phyloP scores from a whole-genome alignment of 2,797 vertebrate genomes.

The Pseudocheirus occidentalis region DNA sequence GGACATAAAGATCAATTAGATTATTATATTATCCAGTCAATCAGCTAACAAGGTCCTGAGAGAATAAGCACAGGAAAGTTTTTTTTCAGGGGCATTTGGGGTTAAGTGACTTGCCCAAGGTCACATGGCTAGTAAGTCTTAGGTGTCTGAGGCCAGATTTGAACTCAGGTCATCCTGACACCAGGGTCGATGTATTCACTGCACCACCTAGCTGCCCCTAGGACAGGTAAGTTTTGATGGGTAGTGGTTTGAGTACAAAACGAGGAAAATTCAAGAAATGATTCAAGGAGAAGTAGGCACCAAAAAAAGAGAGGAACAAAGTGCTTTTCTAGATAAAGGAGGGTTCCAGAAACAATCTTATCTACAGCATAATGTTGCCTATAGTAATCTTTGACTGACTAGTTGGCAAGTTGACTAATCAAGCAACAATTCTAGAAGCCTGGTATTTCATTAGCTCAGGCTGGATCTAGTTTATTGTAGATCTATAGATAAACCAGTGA shows the following conservation, averaged over 20 bases:
- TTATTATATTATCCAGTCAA: slow-evolving; percentile 1
- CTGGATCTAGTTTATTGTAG: background rate
- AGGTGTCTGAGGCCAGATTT: too few relatives aligned
- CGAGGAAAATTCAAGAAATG: background rate
- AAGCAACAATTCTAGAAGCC: background rate
- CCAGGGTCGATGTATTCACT: too few relatives aligned
- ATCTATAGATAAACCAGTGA: background rate
- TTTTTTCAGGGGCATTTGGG: too few relatives aligned
- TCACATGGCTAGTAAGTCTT: too few relatives aligned
- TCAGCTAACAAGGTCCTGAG: background rate
- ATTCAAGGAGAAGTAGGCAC: background rate
- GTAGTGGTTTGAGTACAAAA: background rate
- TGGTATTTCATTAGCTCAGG: background rate
- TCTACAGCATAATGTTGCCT: background rate
- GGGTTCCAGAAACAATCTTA: background rate
- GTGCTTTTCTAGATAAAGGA: background rate
- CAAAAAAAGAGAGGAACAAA: background rate
- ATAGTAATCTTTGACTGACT: background rate
- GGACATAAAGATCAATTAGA: background rate
- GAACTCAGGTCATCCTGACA: too few relatives aligned
- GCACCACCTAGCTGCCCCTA: background rate
- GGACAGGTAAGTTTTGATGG: background rate
- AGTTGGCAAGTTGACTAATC: background rate
- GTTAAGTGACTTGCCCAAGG: too few relatives aligned
- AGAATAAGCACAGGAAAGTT: background rate